Percentiles rank a stretch among this genome's conserved stretches.
Conservation (phyloP, 1,140 invertebrate species). For the Thalassaphorura encarpata region DNA sequence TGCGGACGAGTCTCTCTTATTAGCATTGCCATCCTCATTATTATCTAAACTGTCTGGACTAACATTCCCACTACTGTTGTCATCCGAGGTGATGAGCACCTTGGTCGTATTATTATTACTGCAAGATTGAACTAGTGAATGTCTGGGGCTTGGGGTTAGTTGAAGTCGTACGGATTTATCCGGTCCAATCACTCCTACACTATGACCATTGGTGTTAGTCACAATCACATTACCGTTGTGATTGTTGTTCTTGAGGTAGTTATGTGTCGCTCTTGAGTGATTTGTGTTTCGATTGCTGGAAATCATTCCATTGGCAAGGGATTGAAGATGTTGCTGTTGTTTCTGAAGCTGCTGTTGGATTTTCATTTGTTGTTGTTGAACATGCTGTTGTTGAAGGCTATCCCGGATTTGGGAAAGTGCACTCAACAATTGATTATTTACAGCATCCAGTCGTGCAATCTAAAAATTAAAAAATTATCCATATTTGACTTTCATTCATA, state of each 20-base stretch:
- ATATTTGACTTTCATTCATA: no score
- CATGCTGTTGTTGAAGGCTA: conserved; percentile 31
- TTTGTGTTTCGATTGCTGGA: conserved; percentile 12
- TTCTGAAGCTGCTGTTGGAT: conserved; percentile 24
- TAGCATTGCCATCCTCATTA: conserved; percentile 3
- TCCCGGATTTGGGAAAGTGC: conserved; percentile 56
- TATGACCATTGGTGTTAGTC: no score
- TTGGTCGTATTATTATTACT: conserved; percentile 27
- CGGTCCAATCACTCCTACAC: not conserved
- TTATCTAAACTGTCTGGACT: conserved; percentile 27
- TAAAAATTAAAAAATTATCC: conserved; percentile 8
- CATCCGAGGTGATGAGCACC: conserved; percentile 29
- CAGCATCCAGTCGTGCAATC: conserved; percentile 53
- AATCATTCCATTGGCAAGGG: conserved; percentile 15
- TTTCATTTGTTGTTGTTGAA: conserved; percentile 27
- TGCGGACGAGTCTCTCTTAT: conserved; percentile 19
- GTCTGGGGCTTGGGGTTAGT: not conserved
- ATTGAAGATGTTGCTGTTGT: conserved; percentile 26
- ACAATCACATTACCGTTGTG: no score
- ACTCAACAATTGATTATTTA: conserved; percentile 61
- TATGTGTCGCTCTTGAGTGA: conserved; percentile 3
- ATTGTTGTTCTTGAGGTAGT: conserved; percentile 17
- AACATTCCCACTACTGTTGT: conserved; percentile 20
- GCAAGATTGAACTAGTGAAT: not conserved
- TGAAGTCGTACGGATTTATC: not conserved